Percentiles rank a stretch among this genome's conserved stretches.
Evolutionary conservation across 2,113 vertebrate species (phyloP).

Genomic region (Tiliqua scincoides): DNA sequence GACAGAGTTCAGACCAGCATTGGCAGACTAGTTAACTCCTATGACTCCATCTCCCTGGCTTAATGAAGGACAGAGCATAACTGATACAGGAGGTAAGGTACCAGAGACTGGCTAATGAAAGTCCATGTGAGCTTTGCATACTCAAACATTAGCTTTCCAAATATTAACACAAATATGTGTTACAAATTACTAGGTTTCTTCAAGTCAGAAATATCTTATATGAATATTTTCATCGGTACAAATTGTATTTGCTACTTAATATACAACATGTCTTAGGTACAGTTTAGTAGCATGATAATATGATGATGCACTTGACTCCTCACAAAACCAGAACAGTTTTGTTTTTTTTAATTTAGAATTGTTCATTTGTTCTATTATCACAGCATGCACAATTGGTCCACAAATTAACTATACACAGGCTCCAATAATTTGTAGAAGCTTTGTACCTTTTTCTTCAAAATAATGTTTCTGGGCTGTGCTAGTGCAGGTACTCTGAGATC

Average conservation of each 20-base stretch:
- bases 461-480: not conserved
- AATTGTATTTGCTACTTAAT: slow-evolving; percentile 33
- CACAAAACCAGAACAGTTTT: slow-evolving; percentile 19
- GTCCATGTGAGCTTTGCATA: not conserved
- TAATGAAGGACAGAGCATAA: too few relatives aligned
- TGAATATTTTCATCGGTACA: slow-evolving; percentile 38
- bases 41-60: too few relatives aligned
- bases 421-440: not conserved
- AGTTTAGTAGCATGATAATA: slow-evolving; percentile 27
- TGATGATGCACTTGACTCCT: not conserved
- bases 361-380: not conserved
- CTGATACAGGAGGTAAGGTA: too few relatives aligned
- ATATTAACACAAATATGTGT: not conserved
- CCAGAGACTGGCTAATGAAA: too few relatives aligned
- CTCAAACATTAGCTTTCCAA: not conserved
- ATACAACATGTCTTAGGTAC: slow-evolving; percentile 36
- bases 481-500: not conserved
- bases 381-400: not conserved
- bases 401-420: not conserved
- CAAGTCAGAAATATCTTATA: slow-evolving; percentile 58
- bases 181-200: slow-evolving; percentile 43
- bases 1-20: too few relatives aligned
- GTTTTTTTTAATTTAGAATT: not conserved
- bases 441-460: not conserved
- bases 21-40: too few relatives aligned